Percentiles rank a stretch among this genome's conserved stretches.
Evolutionary conservation across 2,797 vertebrate species (phyloP).

Genomic region (Sebastes matsubarae): DNA sequence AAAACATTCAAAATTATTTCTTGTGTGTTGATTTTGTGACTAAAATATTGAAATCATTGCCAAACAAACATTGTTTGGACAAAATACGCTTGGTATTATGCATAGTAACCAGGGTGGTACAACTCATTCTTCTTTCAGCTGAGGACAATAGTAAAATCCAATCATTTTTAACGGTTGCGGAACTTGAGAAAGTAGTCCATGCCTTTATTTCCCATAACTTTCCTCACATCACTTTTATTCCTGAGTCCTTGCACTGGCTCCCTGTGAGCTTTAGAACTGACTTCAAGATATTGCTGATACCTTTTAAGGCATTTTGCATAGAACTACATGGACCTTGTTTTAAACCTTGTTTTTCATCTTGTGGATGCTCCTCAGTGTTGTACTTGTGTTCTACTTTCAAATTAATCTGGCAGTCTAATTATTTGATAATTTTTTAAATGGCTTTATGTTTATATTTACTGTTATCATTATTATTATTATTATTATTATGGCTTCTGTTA

Average conservation of each 20-base stretch:
- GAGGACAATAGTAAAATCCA: neutral
- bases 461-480: too few relatives aligned
- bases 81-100: too few relatives aligned
- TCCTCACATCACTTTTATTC: neutral
- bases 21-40: too few relatives aligned
- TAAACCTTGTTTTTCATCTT: too few relatives aligned
- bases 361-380: neutral
- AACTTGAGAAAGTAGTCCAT: neutral
- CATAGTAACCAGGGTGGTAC: neutral
- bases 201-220: neutral
- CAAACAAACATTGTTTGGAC: too few relatives aligned
- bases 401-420: neutral
- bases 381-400: neutral
- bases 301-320: neutral
- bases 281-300: neutral
- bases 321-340: neutral
- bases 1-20: too few relatives aligned
- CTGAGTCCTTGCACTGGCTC: neutral
- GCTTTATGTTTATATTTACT: neutral
- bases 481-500: neutral
- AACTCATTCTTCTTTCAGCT: neutral
- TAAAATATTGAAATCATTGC: too few relatives aligned
- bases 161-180: neutral
- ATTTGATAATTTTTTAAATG: neutral
- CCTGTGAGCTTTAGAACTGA: neutral